Percentiles rank a stretch among this genome's conserved stretches.
These are phyloP conservation scores for Graphium colonna DNA, from an alignment of 2,888 invertebrate species.

Conservation along the genomic window DNA sequence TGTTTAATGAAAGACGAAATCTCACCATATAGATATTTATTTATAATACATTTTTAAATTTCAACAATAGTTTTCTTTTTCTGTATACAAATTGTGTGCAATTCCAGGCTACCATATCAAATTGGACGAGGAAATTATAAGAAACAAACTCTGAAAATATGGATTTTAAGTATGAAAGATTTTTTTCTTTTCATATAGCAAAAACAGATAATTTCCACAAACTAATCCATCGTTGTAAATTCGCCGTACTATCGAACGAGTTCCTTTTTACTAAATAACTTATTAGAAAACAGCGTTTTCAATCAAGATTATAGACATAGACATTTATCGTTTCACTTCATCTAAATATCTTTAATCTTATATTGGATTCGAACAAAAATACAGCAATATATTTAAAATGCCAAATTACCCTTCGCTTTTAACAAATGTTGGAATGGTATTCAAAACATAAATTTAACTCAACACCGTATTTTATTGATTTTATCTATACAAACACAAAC, in stretches of 20 bases:
- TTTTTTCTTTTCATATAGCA: background rate
- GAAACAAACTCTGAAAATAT: background rate
- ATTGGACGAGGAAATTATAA: conserved; percentile 12
- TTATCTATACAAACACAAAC: conserved; percentile 60
- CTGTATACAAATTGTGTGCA: background rate
- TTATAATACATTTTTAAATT: conserved; percentile 16
- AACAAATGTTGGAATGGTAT: conserved; percentile 2
- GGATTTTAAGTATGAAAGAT: background rate
- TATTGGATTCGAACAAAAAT: background rate
- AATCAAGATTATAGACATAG: background rate
- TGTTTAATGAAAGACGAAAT: background rate
- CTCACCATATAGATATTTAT: conserved; percentile 11
- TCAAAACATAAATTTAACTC: conserved; percentile 31
- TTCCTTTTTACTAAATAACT: background rate
- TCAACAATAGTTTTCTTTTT: background rate
- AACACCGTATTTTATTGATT: conserved; percentile 60
- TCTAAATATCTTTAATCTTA: background rate
- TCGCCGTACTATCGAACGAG: background rate
- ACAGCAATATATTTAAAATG: background rate
- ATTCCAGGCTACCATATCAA: background rate
- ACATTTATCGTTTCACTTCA: no score
- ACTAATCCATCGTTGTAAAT: background rate
- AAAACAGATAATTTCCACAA: background rate
- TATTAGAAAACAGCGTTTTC: background rate
- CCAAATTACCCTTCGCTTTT: background rate